phyloP scores from a whole-genome alignment of 2,888 invertebrate genomes.

The Helleia helle region DNA sequence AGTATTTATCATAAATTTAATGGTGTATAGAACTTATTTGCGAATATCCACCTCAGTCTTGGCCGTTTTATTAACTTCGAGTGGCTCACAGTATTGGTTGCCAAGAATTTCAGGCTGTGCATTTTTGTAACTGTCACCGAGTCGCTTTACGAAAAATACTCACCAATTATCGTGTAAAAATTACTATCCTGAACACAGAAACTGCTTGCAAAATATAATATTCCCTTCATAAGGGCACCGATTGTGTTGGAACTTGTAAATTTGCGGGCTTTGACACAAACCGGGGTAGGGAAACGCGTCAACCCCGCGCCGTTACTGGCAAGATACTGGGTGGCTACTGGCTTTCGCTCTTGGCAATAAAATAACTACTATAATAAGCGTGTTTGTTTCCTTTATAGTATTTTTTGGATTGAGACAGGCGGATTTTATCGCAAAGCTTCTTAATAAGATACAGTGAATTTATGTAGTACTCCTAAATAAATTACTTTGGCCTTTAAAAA shows the following conservation, averaged over 20 bases:
- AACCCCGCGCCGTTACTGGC: conserved; percentile 42
- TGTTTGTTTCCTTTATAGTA: not conserved
- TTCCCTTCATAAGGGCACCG: conserved; percentile 61
- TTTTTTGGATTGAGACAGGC: too few species aligned
- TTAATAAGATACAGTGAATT: too few species aligned
- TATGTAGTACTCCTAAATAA: too few species aligned
- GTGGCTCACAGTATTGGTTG: not conserved
- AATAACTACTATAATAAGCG: conserved; percentile 20
- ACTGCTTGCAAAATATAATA: conserved; percentile 33
- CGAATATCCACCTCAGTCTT: too few species aligned
- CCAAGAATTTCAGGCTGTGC: not conserved
- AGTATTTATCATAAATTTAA: too few species aligned
- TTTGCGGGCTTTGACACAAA: conserved; percentile 28
- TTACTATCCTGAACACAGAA: conserved; percentile 53
- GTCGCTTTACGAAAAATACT: too few species aligned
- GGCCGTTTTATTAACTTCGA: too few species aligned
- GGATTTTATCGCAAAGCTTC: not conserved
- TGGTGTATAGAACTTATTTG: too few species aligned
- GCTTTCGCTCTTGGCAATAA: conserved; percentile 45
- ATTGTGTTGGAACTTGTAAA: conserved; percentile 25
- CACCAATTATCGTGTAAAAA: conserved; percentile 59
- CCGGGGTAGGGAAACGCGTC: conserved; percentile 39
- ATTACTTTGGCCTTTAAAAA: too few species aligned
- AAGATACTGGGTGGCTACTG: conserved; percentile 48
- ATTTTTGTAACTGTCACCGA: too few species aligned